Evolutionary conservation across 2,113 vertebrate species (phyloP).

Genomic region (Narcine bancroftii): DNA sequence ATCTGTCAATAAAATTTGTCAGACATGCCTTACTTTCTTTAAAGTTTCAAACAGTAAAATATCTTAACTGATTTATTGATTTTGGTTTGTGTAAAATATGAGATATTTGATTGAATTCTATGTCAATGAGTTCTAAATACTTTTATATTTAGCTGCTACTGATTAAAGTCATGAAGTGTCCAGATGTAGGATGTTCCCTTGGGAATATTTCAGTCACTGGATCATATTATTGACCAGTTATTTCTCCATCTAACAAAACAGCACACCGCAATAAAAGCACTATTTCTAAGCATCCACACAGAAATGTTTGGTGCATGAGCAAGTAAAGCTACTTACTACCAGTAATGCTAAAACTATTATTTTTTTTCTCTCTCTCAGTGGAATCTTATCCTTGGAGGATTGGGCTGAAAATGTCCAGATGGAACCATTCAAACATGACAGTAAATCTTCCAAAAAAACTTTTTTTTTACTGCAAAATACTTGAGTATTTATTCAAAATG

Average conservation of each 20-base stretch:
- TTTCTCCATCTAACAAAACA: neutral
- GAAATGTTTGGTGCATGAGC: neutral
- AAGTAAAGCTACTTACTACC: neutral
- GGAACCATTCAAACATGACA: slow-evolving; percentile 19
- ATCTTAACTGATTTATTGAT: neutral
- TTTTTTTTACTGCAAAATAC: slow-evolving; percentile 14
- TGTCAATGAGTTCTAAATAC: neutral
- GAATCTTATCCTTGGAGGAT: neutral
- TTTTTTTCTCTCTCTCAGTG: neutral
- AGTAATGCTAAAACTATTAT: neutral
- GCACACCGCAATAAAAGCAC: neutral
- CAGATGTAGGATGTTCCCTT: neutral
- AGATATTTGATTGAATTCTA: neutral
- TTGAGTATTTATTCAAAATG: neutral
- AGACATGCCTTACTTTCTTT: neutral
- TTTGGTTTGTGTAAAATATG: too few relatives aligned
- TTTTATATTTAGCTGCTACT: neutral
- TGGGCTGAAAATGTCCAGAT: slow-evolving; percentile 9
- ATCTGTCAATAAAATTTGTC: neutral
- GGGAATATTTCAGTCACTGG: neutral
- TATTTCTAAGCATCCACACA: neutral
- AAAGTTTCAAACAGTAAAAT: neutral
- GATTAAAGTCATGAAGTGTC: neutral
- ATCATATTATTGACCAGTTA: neutral
- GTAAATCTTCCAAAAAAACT: slow-evolving; percentile 22